Evolutionary conservation across 2,888 invertebrate genomes (phyloP), one percentile per base, ranked within the genome.

Genomic region (Ceramica pisi): DNA sequence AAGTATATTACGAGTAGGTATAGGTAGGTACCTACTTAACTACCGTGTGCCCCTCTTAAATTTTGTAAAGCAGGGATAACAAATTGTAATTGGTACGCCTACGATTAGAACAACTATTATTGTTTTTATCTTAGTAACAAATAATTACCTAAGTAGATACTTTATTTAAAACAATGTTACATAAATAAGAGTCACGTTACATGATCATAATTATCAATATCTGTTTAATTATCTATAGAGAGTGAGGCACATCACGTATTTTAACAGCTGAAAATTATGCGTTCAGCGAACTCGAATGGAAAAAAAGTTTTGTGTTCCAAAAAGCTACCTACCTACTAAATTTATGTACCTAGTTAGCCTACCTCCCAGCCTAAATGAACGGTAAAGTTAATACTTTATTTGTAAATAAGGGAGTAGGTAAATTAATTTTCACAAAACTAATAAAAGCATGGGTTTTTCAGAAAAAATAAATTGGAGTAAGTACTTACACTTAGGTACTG

Each of bases 241-340:
- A 68, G 12, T 4, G 9, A 68, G 46, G 46, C 9, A 23, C 35
- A 16, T 46, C 19, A 56, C 14, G 21, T 68, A 48, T 38, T 67
- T 65, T 35, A 21, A 53, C 41, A 44, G 66, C 23, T 41, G 55
- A 38, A 2, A n/a, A 23, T 41, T 21, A 38, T 35, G 53, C 8
- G 67, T 68, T 53, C 53, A 35, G 6, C 23, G 35, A 67, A n/a
- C 35, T 55, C 35, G 10, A 67, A 53, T n/a, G 5, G 2, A 14
- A 21, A 21, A 21, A n/a, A 53, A 23, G 53, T 68, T 68, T 68
- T 67, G 44, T 68, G 53, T 67, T 67, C 64, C 67, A 14, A 51
- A 31, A 23, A 31, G 31, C 0, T 31, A 31, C 31, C 31, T 31
- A 57, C 7, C n/a, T 57, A 56, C n/a, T n/a, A n/a, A 38, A 14